Evolutionary conservation across 2,888 invertebrate species (phyloP).

Genomic region (Aphidoletes aphidimyza): DNA sequence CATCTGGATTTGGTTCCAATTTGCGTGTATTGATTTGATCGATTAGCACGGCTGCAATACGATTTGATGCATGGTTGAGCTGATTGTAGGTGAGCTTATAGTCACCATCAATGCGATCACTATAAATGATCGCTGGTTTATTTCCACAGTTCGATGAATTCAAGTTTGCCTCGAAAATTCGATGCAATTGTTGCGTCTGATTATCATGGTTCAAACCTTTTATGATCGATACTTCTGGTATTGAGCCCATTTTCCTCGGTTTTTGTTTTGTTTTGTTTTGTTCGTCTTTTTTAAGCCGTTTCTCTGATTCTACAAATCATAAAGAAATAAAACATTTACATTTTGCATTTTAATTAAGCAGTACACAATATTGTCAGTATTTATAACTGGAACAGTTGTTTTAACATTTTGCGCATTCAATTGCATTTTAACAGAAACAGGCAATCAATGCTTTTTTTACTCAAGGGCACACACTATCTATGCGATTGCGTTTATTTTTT

Average conservation of each 20-base stretch:
- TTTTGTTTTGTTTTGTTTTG: too few relatives aligned
- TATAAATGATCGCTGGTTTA: slow-evolving; percentile 72
- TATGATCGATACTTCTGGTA: slow-evolving; percentile 78
- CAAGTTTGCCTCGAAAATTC: slow-evolving; percentile 71
- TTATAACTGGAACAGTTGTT: too few relatives aligned
- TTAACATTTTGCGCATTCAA: background rate
- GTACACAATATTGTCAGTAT: too few relatives aligned
- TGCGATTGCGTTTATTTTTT: too few relatives aligned
- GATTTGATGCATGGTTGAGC: slow-evolving; percentile 67
- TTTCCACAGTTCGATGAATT: slow-evolving; percentile 65
- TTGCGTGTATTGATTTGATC: slow-evolving; percentile 59
- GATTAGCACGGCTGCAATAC: slow-evolving; percentile 66
- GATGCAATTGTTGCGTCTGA: slow-evolving; percentile 69
- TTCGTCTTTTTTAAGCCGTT: too few relatives aligned
- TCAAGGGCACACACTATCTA: background rate
- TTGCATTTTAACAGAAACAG: background rate
- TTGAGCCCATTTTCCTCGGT: slow-evolving; percentile 73
- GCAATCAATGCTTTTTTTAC: background rate
- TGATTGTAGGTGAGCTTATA: slow-evolving; percentile 63
- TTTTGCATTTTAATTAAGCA: too few relatives aligned
- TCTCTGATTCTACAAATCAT: background rate
- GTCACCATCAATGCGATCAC: slow-evolving; percentile 66
- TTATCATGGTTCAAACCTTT: slow-evolving; percentile 71
- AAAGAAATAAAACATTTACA: background rate
- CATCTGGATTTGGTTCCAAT: slow-evolving; percentile 70